phyloP scores from a whole-genome alignment of 2,888 invertebrate genomes.

The Phyllotreta striolata region DNA sequence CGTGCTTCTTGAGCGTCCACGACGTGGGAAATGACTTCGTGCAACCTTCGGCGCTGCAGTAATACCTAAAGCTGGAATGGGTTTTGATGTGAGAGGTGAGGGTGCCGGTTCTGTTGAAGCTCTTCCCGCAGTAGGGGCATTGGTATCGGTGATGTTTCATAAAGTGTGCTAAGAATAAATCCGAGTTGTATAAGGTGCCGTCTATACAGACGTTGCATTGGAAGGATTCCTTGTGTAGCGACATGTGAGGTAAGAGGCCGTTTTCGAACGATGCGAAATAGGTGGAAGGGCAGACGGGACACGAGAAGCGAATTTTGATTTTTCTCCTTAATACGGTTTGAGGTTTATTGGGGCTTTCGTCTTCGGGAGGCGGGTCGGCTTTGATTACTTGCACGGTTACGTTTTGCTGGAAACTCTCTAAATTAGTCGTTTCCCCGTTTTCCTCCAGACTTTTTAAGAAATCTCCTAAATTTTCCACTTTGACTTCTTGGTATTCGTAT shows the following conservation, averaged over 20 bases:
- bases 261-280: conserved; percentile 32
- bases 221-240: conserved; percentile 25
- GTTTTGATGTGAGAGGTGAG: conserved; percentile 36
- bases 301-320: conserved; percentile 29
- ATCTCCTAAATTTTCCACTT: conserved; percentile 17
- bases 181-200: conserved; percentile 16
- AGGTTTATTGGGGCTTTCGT: background rate
- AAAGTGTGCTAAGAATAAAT: conserved; percentile 39
- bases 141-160: conserved; percentile 36
- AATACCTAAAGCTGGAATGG: conserved; percentile 39
- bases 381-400: conserved; percentile 23
- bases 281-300: conserved; percentile 36
- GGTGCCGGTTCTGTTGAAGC: conserved; percentile 37
- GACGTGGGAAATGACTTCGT: conserved; percentile 40
- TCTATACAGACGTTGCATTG: conserved; percentile 36
- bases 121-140: conserved; percentile 44
- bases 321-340: conserved; percentile 21
- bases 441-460: conserved; percentile 12
- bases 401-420: conserved; percentile 9
- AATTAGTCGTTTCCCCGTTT: background rate
- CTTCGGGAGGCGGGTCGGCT: background rate
- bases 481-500: conserved; percentile 25
- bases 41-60: conserved; percentile 43
- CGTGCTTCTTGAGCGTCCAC: conserved; percentile 43
- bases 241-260: conserved; percentile 30